Percentiles rank a stretch among this genome's conserved stretches.
These are phyloP conservation scores for Oncorhynchus gorbuscha DNA, from an alignment of 2,113 vertebrate species.

Conservation along the genomic window DNA sequence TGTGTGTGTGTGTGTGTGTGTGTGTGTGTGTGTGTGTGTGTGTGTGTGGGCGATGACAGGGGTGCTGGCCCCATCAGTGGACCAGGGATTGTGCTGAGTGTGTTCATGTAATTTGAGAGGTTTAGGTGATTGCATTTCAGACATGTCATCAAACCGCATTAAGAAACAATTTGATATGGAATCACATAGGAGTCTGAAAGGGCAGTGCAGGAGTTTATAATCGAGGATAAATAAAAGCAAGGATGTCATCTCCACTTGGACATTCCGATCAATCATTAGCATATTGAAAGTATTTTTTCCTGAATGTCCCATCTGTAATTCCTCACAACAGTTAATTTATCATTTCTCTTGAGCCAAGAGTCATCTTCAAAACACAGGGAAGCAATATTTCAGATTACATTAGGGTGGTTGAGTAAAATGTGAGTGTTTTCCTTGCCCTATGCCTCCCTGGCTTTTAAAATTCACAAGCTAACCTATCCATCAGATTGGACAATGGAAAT, in stretches of 20 bases:
- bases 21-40: neutral
- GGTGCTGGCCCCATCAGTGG: slow-evolving; percentile 57
- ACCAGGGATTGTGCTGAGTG: slow-evolving; percentile 44
- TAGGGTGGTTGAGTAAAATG: slow-evolving; percentile 56
- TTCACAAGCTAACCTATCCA: slow-evolving; percentile 69
- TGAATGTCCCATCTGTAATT: slow-evolving; percentile 70
- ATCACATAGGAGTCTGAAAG: slow-evolving; percentile 52
- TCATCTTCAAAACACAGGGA: slow-evolving; percentile 59
- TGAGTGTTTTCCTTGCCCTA: slow-evolving; percentile 48
- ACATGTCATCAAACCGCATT: slow-evolving; percentile 68
- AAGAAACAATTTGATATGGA: slow-evolving; percentile 68
- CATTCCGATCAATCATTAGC: slow-evolving; percentile 69
- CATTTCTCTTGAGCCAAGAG: slow-evolving; percentile 62
- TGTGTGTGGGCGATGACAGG: slow-evolving; percentile 31
- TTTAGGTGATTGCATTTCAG: slow-evolving; percentile 68
- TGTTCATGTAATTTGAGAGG: slow-evolving; percentile 54
- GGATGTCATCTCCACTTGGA: slow-evolving; percentile 58
- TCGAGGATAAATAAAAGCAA: slow-evolving; percentile 70
- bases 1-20: neutral
- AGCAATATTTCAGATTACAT: slow-evolving; percentile 77
- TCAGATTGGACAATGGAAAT: slow-evolving; percentile 52
- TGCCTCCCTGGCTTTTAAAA: slow-evolving; percentile 54
- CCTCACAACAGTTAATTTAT: slow-evolving; percentile 78
- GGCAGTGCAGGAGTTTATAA: slow-evolving; percentile 58
- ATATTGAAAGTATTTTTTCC: slow-evolving; percentile 34